These are phyloP conservation scores for Amphimallon solstitiale DNA, from an alignment of 2,888 invertebrate genomes.

Conservation along the genomic window DNA sequence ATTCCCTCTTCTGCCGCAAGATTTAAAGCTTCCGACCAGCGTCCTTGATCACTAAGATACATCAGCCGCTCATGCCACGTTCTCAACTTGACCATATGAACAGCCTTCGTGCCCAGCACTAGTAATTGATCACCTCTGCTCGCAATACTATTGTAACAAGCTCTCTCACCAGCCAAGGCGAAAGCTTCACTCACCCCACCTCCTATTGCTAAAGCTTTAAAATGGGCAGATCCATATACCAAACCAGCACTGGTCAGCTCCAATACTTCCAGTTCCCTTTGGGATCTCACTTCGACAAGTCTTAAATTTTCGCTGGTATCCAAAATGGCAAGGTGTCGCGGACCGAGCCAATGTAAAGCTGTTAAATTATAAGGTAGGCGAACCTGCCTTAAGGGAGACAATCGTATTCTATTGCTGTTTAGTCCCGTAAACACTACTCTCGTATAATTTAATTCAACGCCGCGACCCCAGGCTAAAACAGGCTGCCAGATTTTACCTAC, in stretches of 20 bases:
- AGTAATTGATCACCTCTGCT: constrained; percentile 76
- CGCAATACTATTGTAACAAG: constrained; percentile 79
- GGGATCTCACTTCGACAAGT: constrained; percentile 88
- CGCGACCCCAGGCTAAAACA: constrained; percentile 89
- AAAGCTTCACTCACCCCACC: constrained; percentile 89
- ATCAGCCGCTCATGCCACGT: constrained; percentile 75
- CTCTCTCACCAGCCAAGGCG: constrained; percentile 77
- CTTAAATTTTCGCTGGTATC: constrained; percentile 88
- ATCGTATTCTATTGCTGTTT: constrained; percentile 62
- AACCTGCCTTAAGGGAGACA: constrained; percentile 75
- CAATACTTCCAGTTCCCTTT: constrained; percentile 85
- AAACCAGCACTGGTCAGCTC: constrained; percentile 84
- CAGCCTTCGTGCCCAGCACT: constrained; percentile 72
- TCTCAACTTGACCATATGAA: constrained; percentile 70
- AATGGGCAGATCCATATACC: constrained; percentile 88
- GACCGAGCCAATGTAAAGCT: constrained; percentile 84
- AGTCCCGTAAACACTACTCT: constrained; percentile 71
- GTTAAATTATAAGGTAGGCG: constrained; percentile 77
- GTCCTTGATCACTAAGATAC: constrained; percentile 69
- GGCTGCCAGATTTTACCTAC: constrained; percentile 81
- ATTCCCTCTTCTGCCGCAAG: constrained; percentile 66
- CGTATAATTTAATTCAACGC: constrained; percentile 85
- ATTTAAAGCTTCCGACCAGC: constrained; percentile 69
- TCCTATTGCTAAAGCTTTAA: constrained; percentile 93
- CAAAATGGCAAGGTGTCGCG: constrained; percentile 83